Evolutionary conservation across 2,797 vertebrate genomes (phyloP), one percentile per base, ranked within the genome.

Genomic region (Melanotaenia boesemani): DNA sequence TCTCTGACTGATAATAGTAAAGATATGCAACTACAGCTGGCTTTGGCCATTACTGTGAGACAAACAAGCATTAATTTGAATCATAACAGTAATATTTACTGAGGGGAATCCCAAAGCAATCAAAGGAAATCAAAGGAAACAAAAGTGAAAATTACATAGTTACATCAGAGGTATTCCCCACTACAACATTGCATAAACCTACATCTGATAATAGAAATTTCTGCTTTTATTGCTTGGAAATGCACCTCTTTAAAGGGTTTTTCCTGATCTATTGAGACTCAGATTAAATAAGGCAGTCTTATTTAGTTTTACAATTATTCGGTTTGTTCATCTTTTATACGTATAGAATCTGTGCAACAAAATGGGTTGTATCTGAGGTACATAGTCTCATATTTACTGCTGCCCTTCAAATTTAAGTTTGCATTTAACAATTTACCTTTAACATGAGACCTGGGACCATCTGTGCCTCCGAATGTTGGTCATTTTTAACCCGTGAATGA

Each of bases 1-100:
- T 93, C 85, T 77, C 66, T 30, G 9, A 41, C 54, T 5, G 5
- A 20, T 2, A 15, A 62, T 32, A 13, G n/a, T 61, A 16, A 28
- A 63, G 48, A 71, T 58, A 74, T 2, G 28, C 3, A 46, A 18
- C 15, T 3, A 32, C 2, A 37, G 9, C 34, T 5, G 12, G 30
- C 11, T 0, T 16, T 30, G 24, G 28, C n/a, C 6, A 60, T 66
- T n/a, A 64, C 28, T 44, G 28, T 13, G 26, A 69, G 44, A 24
- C 39, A 58, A 60, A 70, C 34, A 66, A 32, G 6, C 18, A 10
- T 54, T 9, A n/a, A 6, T 12, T 15, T 22, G 13, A 69, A 20
- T 48, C 13, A 48, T 54, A 70, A 46, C 5, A 48, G 6, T 7
- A 22, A 34, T 10, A 76, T 39, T 62, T 52, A 30, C 8, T 67